Base-by-base conservation (phyloP, 2,888 invertebrate species). In the Pseudolycoriella hygida region DNA sequence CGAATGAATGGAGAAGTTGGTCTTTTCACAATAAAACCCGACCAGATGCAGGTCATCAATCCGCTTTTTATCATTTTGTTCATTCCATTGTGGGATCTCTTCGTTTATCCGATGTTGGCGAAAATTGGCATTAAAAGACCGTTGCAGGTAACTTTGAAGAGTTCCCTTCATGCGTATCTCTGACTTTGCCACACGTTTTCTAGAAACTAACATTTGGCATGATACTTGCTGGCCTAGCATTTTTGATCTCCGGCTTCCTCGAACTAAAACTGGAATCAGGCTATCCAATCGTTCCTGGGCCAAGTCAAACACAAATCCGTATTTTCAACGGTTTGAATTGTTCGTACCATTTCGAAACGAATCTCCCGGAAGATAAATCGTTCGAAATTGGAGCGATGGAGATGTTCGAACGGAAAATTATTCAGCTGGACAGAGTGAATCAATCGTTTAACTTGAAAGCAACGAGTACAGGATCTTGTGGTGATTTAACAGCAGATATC, bases 41-140 rank as follows among this genome's bases (percentile, higher is more conserved):
- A 98, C 67, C 97, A 97, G 64, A 85, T 97, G 81, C 92, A 92
- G 72, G 87, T 92, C 40, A 66, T 92, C 17, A 94, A 94, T 66
- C 92, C 94, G 0, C 58, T 90, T 5, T 67, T 93, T 14, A 88
- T 93, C 50, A 66, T 94, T 17, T 51, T 77, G 4, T 80, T 92
- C 54, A 90, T 94, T 55, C 94, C 94, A 2, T 56, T 87, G 1
- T 88, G 86, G 58, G 81, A 86, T 62, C 74, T 75, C 50, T 68
- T 68, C 1, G 20, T 66, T 3, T 66, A 65, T 49, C 66, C 66
- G 6, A 4, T 58, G 1, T 50, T 66, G 18, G 51, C 52, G 0
- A 52, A 51, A 19, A 11, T 58, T 5, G 61, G 60, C 4, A 56
- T 66, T 8, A 52, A 49, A 18, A 53, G 61, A 3, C 64, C 64